Evolutionary conservation across 2,888 invertebrate genomes (phyloP).

Genomic region (Ichneumoninae sp.): DNA sequence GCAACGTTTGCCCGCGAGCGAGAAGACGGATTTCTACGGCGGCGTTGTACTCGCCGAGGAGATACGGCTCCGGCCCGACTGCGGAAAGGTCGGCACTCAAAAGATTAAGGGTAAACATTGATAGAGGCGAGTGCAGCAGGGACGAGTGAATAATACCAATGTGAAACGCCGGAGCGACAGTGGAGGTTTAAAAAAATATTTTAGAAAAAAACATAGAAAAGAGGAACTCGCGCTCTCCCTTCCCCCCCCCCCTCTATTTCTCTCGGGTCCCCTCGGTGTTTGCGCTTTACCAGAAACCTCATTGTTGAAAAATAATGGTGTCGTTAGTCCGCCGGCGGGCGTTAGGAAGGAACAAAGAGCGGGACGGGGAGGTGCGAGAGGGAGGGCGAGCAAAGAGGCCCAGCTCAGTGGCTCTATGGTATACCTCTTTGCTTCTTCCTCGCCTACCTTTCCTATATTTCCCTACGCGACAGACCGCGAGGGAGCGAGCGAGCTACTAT

Average conservation of each 20-base stretch:
- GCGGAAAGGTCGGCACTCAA: conserved; percentile 44
- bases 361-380: conserved; percentile 18
- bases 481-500: conserved; percentile 46
- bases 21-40: background rate
- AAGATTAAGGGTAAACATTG: conserved; percentile 56
- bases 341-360: conserved; percentile 27
- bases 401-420: conserved; percentile 3
- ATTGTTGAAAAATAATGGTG: conserved; percentile 70
- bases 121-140: conserved; percentile 53
- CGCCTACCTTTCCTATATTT: conserved; percentile 51
- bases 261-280: conserved; percentile 44
- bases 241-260: conserved; percentile 5
- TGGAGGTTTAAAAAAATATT: conserved; percentile 14
- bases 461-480: conserved; percentile 40
- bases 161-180: conserved; percentile 34
- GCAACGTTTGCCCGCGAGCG: conserved; percentile 40
- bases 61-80: conserved; percentile 26
- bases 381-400: background rate
- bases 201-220: conserved; percentile 27
- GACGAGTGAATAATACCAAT: conserved; percentile 66
- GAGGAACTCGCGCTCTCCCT: conserved; percentile 10
- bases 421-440: conserved; percentile 7
- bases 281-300: conserved; percentile 67
- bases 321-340: conserved; percentile 62
- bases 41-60: conserved; percentile 21